A percentile compares a stretch with the other conserved stretches of the same genome.
These are phyloP conservation scores for Rhopalosiphum padi DNA, from an alignment of 1,140 invertebrate species.

Conservation along the genomic window DNA sequence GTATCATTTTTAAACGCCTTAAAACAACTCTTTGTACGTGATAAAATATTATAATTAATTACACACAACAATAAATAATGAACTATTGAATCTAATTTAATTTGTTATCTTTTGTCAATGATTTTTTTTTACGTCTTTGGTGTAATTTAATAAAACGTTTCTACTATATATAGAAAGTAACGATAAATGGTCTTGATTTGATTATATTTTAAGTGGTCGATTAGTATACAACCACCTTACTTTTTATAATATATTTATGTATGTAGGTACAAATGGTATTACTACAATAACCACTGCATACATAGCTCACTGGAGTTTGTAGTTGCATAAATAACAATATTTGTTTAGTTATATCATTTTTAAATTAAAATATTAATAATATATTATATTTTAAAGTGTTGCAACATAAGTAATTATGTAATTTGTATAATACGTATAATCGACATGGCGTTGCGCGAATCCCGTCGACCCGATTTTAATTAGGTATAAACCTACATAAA, in stretches of 20 bases:
- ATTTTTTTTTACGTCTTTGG: not conserved
- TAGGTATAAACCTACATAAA: no score
- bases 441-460: not conserved
- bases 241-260: not conserved
- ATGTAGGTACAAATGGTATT: not conserved
- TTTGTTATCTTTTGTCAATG: not conserved
- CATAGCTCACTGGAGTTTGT: not conserved
- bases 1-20: not conserved
- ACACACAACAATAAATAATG: not conserved
- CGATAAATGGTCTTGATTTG: not conserved
- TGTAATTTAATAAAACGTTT: constrained; percentile 5
- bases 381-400: not conserved
- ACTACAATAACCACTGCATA: not conserved
- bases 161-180: not conserved
- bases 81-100: not conserved
- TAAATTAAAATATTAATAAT: not conserved
- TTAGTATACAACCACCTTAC: not conserved
- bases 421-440: not conserved
- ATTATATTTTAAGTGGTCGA: constrained; percentile 25
- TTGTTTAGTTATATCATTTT: not conserved
- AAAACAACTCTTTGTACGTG: not conserved
- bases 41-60: constrained; percentile 24
- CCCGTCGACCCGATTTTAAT: not conserved
- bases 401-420: not conserved
- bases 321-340: not conserved